Conservation (phyloP, 2,113 vertebrate genomes). For the Chaetops frenatus region DNA sequence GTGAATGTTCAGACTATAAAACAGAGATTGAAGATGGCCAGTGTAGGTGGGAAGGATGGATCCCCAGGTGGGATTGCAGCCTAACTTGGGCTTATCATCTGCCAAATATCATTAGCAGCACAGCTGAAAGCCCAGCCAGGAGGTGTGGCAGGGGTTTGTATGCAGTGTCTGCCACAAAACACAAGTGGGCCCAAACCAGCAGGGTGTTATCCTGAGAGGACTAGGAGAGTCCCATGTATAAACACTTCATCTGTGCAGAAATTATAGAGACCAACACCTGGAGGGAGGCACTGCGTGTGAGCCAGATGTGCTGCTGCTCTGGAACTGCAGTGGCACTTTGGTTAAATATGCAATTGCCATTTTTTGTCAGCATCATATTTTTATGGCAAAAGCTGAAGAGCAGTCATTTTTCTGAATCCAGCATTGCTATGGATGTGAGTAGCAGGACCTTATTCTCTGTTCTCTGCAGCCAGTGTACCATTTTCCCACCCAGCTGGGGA, state of each 20-base stretch:
- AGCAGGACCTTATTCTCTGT: not conserved
- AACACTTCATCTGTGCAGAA: not conserved
- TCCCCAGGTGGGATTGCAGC: not conserved
- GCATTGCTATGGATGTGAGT: not conserved
- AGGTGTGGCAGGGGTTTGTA: not conserved
- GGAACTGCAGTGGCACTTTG: not conserved
- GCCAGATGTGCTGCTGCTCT: not conserved
- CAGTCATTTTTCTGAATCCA: not conserved
- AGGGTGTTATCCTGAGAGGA: not conserved
- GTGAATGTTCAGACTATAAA: not conserved
- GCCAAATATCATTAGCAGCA: not conserved
- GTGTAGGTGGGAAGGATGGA: not conserved
- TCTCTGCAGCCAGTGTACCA: conserved; percentile 67
- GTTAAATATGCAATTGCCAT: not conserved
- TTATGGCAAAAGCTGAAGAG: not conserved
- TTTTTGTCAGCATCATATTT: not conserved
- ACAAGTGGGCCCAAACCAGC: not conserved
- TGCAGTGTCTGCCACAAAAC: not conserved
- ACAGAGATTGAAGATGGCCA: not conserved
- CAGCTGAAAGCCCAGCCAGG: not conserved
- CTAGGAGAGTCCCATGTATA: fast-evolving
- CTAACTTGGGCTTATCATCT: not conserved
- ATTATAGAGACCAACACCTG: not conserved
- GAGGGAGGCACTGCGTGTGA: not conserved
- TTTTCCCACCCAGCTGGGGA: conserved; percentile 69